Conservation (phyloP, 2,797 vertebrate species). For the Acestrorhynchus altus region DNA sequence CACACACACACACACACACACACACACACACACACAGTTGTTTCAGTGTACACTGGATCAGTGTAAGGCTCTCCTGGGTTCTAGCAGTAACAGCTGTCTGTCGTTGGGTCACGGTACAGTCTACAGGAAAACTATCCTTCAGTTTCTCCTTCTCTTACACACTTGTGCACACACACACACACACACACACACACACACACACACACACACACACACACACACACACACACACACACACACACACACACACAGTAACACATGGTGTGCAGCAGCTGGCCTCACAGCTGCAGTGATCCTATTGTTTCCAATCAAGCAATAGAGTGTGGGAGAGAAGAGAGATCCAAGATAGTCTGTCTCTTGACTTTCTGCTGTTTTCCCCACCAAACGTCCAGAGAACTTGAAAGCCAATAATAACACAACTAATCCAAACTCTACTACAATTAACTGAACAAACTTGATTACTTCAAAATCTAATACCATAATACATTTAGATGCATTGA, state of each 20-base stretch:
- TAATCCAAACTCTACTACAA: background rate
- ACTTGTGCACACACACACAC: background rate
- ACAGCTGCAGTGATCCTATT: constrained; percentile 54
- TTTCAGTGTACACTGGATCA: too few species aligned
- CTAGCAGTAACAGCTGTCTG: constrained; percentile 46
- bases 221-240: constrained; percentile 8
- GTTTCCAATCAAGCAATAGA: constrained; percentile 43
- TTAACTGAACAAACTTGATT: background rate
- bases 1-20: constrained; percentile 13
- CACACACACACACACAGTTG: constrained; percentile 3
- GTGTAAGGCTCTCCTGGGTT: constrained; percentile 12
- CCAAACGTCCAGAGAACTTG: background rate
- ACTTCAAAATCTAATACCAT: too few species aligned
- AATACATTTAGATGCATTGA: too few species aligned
- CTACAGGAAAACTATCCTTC: constrained; percentile 39
- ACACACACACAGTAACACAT: constrained; percentile 26
- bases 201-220: constrained; percentile 7
- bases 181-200: constrained; percentile 11
- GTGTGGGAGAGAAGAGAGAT: constrained; percentile 42
- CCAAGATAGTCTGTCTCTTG: constrained; percentile 18
- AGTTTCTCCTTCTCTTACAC: constrained; percentile 7
- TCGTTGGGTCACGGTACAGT: constrained; percentile 28
- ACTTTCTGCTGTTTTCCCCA: constrained; percentile 27
- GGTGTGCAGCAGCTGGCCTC: constrained; percentile 51
- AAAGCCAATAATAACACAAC: background rate